Evolutionary conservation across 2,888 invertebrate species (phyloP).

Genomic region (Parnassius mnemosyne): DNA sequence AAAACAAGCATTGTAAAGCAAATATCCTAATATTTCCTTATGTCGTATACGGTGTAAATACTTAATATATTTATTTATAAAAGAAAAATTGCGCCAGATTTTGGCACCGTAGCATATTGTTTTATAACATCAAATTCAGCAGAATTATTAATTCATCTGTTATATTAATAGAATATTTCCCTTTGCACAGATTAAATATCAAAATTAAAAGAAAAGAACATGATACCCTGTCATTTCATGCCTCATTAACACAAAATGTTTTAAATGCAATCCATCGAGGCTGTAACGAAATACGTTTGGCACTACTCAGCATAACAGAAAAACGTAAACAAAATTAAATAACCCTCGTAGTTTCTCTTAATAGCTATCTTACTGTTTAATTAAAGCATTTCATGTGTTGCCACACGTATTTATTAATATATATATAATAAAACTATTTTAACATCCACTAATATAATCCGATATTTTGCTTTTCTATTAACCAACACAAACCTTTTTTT

Average conservation of each 20-base stretch:
- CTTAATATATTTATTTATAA: slow-evolving; percentile 7
- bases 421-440: slow-evolving; percentile 31
- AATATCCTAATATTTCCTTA: not conserved
- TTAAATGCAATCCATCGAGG: slow-evolving; percentile 57
- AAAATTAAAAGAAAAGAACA: slow-evolving; percentile 38
- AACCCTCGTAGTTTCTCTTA: slow-evolving; percentile 45
- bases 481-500: not conserved
- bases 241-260: slow-evolving; percentile 49
- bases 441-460: slow-evolving; percentile 19
- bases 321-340: slow-evolving; percentile 34
- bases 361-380: slow-evolving; percentile 70
- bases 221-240: slow-evolving; percentile 76
- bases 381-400: slow-evolving; percentile 75
- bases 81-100: not conserved
- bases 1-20: slow-evolving; percentile 13
- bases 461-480: slow-evolving; percentile 3
- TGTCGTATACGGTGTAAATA: slow-evolving; percentile 21
- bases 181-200: slow-evolving; percentile 7
- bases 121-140: no score
- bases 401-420: slow-evolving; percentile 45
- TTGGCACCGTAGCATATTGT: no score
- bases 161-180: no score
- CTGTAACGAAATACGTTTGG: slow-evolving; percentile 43
- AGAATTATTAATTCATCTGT: no score
- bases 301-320: slow-evolving; percentile 54